A percentile compares a stretch with the other conserved stretches of the same genome.
Evolutionary conservation across 2,888 invertebrate genomes (phyloP).

Genomic region (Ctenicera cuprea): DNA sequence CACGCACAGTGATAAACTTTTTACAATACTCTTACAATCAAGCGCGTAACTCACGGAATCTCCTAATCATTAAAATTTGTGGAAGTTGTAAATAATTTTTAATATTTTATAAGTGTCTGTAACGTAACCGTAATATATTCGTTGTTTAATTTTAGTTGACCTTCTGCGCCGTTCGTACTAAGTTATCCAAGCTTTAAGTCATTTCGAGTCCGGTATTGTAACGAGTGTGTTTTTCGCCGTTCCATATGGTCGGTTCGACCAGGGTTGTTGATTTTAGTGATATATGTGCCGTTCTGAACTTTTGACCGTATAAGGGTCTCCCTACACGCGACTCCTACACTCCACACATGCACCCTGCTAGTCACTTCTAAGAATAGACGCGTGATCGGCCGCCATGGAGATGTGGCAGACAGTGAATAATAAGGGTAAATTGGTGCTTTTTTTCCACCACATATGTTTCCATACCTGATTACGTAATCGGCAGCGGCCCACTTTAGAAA

Average conservation of each 20-base stretch:
- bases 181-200: conserved; percentile 11
- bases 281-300: conserved; percentile 43
- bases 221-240: neutral
- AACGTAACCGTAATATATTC: conserved; percentile 1
- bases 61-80: neutral
- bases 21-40: conserved; percentile 8
- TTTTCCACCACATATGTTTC: conserved; percentile 50
- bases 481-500: conserved; percentile 64
- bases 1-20: conserved; percentile 69
- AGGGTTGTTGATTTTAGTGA: neutral
- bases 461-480: conserved; percentile 58
- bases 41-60: conserved; percentile 2
- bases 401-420: conserved; percentile 63
- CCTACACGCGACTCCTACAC: conserved; percentile 49
- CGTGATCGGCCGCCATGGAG: conserved; percentile 59
- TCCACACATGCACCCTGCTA: conserved; percentile 59
- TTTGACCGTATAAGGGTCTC: conserved; percentile 62
- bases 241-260: neutral
- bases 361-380: conserved; percentile 69
- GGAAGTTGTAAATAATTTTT: conserved; percentile 13
- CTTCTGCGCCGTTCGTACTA: conserved; percentile 28
- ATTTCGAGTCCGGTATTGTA: neutral
- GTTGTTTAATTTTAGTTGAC: conserved; percentile 30
- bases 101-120: conserved; percentile 10
- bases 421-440: conserved; percentile 62